A percentile compares a stretch with the other conserved stretches of the same genome.
Conservation (phyloP, 2,888 invertebrate species). For the Orchestes rusci region DNA sequence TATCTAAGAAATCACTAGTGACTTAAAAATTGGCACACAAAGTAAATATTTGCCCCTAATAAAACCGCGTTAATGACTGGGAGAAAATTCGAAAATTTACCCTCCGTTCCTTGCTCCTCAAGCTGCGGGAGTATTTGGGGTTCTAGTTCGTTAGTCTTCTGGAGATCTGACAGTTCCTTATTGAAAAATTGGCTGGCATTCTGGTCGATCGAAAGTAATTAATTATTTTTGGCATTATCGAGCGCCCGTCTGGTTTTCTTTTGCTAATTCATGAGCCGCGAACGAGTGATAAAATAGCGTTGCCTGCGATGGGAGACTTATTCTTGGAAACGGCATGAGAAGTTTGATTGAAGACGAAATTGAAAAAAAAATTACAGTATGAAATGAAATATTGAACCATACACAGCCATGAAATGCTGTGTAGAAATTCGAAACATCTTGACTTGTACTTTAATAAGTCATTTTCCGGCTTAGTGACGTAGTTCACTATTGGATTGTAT, state of each 20-base stretch:
- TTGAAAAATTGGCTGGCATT: conserved; percentile 58
- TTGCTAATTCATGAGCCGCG: conserved; percentile 61
- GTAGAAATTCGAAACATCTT: too few species aligned
- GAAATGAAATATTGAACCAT: too few species aligned
- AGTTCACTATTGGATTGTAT: too few species aligned
- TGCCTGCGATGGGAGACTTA: conserved; percentile 9
- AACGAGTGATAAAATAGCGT: conserved; percentile 44
- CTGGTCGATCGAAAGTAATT: conserved; percentile 61
- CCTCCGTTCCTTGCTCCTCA: conserved; percentile 12
- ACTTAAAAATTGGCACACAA: too few species aligned
- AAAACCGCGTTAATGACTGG: conserved; percentile 30
- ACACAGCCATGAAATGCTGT: too few species aligned
- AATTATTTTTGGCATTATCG: conserved; percentile 68
- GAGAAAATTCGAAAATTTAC: conserved; percentile 28
- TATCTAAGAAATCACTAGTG: too few species aligned
- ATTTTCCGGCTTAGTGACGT: too few species aligned
- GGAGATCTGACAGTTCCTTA: conserved; percentile 43
- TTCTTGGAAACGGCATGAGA: too few species aligned
- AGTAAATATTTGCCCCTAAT: conserved; percentile 26
- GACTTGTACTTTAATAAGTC: too few species aligned
- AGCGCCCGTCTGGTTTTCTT: conserved; percentile 54
- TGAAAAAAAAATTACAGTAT: too few species aligned
- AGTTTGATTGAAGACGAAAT: neutral
- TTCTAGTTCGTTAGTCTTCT: conserved; percentile 42
- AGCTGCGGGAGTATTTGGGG: conserved; percentile 29